phyloP scores from a whole-genome alignment of 2,113 vertebrate species.

The Morone saxatilis region DNA sequence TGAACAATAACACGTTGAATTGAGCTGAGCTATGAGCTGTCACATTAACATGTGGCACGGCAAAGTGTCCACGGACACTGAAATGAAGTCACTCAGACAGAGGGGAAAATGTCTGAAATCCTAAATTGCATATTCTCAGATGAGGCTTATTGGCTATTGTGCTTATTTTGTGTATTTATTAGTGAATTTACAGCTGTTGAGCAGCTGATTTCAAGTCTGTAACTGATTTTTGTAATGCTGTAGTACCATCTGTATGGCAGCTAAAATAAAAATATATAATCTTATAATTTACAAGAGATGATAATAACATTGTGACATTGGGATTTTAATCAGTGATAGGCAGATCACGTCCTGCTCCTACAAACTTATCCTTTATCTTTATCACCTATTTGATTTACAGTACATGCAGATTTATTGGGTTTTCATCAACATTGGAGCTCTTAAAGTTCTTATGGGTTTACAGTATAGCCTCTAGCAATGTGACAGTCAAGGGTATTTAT shows the following conservation, averaged over 20 bases:
- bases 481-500: slow-evolving; percentile 65
- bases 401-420: slow-evolving; percentile 16
- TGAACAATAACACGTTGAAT: slow-evolving; percentile 68
- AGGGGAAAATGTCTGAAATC: slow-evolving; percentile 34
- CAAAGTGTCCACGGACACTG: slow-evolving; percentile 38
- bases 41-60: slow-evolving; percentile 71
- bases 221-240: no score
- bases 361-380: background rate
- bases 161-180: slow-evolving; percentile 15
- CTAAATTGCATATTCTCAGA: slow-evolving; percentile 14
- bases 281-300: slow-evolving; percentile 34
- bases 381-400: background rate
- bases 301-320: slow-evolving; percentile 9
- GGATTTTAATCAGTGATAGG: background rate
- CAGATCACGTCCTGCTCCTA: background rate
- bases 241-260: background rate
- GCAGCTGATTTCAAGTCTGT: background rate
- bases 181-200: slow-evolving; percentile 11
- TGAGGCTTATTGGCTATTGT: slow-evolving; percentile 4
- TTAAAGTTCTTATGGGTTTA: slow-evolving; percentile 34
- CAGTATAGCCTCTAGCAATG: slow-evolving; percentile 57
- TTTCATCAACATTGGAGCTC: background rate
- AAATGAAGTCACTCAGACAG: slow-evolving; percentile 43
- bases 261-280: slow-evolving; percentile 36
- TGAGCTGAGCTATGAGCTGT: slow-evolving; percentile 70